Conservation (phyloP, 2,888 invertebrate genomes). For the Latrodectus hesperus region DNA sequence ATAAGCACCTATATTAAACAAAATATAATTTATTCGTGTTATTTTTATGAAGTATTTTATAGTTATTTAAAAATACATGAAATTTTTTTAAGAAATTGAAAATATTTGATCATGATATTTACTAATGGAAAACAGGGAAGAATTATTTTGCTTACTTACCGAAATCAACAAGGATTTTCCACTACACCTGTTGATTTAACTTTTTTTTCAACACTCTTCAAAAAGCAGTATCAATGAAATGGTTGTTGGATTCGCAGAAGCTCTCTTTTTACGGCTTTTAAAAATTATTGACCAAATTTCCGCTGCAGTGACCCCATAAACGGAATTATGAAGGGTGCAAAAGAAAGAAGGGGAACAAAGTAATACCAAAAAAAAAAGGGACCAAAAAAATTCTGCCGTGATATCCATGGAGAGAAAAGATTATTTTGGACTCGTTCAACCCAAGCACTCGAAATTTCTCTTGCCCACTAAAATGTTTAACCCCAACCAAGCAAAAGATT, state of each 20-base stretch:
- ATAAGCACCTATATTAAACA: no score
- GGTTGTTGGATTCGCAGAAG: conserved; percentile 17
- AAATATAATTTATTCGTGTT: no score
- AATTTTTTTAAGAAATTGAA: no score
- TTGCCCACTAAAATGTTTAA: conserved; percentile 35
- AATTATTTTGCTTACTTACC: no score
- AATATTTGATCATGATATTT: no score
- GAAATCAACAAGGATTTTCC: no score
- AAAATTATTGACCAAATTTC: conserved; percentile 57
- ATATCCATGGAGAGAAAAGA: conserved; percentile 30
- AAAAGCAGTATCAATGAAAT: conserved; percentile 11
- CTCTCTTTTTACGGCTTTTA: conserved; percentile 38
- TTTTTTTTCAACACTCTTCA: conserved; percentile 5
- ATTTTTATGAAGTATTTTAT: no score
- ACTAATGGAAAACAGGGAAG: no score
- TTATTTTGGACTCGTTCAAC: conserved; percentile 16
- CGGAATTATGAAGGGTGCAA: conserved; percentile 3
- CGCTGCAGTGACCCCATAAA: conserved; percentile 27
- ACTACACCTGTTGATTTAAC: conserved; percentile 28
- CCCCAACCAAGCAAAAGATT: conserved; percentile 56
- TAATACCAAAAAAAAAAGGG: neutral
- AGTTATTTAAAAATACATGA: no score
- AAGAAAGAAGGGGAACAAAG: neutral
- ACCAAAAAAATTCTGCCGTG: neutral
- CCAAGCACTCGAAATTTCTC: conserved; percentile 50